These are phyloP conservation scores for Pomacea canaliculata DNA, from an alignment of 2,888 invertebrate genomes.

Conservation along the genomic window DNA sequence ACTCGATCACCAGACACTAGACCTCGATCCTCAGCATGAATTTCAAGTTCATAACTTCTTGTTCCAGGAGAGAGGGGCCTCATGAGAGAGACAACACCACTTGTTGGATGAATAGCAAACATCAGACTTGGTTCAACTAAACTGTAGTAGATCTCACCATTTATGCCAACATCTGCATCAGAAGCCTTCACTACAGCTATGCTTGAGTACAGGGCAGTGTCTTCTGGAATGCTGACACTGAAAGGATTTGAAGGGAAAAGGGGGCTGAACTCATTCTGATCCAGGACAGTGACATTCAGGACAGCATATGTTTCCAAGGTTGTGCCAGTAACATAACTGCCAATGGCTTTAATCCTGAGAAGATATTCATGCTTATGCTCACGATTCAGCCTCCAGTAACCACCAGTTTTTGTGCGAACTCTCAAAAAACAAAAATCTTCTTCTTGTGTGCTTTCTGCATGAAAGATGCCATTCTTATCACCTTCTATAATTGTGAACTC, in stretches of 20 bases:
- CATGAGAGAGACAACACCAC: constrained; percentile 87
- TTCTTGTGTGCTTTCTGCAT: constrained; percentile 87
- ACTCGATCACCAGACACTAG: constrained; percentile 63
- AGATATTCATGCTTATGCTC: constrained; percentile 89
- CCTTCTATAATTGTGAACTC: constrained; percentile 89
- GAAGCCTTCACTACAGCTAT: constrained; percentile 82
- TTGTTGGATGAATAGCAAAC: constrained; percentile 93
- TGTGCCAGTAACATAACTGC: constrained; percentile 70
- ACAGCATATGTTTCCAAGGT: constrained; percentile 63
- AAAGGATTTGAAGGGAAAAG: constrained; percentile 92
- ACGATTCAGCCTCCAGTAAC: constrained; percentile 89
- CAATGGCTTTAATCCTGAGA: constrained; percentile 81
- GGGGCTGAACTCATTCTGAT: constrained; percentile 84
- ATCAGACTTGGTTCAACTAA: constrained; percentile 79
- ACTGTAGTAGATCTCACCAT: constrained; percentile 97
- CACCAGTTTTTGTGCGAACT: constrained; percentile 88
- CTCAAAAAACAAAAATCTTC: constrained; percentile 96
- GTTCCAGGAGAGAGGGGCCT: constrained; percentile 81
- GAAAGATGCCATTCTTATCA: constrained; percentile 89
- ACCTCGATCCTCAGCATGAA: constrained; percentile 90
- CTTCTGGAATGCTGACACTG: constrained; percentile 87
- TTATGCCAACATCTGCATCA: constrained; percentile 95
- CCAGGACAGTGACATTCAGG: constrained; percentile 73
- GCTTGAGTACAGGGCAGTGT: constrained; percentile 86
- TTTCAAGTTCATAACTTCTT: constrained; percentile 80